These are phyloP conservation scores for Podargus strigoides DNA, from an alignment of 2,797 vertebrate genomes.

Conservation along the genomic window DNA sequence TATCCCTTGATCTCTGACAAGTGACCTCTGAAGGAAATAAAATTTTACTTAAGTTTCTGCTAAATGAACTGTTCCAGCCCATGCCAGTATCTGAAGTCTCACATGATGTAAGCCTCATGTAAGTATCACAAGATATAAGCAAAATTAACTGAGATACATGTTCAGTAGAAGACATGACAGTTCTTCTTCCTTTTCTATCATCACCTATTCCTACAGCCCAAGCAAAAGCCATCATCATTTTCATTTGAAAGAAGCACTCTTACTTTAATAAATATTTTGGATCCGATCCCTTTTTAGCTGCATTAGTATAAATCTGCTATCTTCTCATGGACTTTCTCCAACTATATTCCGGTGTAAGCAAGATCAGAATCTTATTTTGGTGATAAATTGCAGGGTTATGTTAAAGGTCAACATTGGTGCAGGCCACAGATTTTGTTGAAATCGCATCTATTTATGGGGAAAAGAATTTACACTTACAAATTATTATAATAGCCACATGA, in stretches of 20 bases:
- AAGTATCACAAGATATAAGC: neutral
- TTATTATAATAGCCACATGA: neutral
- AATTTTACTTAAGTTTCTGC: neutral
- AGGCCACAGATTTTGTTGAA: neutral
- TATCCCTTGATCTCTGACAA: neutral
- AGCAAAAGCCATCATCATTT: neutral
- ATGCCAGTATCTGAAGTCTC: neutral
- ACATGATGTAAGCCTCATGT: neutral
- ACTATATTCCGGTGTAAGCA: neutral
- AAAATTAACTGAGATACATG: neutral
- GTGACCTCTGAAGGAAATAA: neutral
- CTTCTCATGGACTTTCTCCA: neutral
- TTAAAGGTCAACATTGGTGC: neutral
- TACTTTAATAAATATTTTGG: neutral
- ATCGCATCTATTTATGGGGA: neutral
- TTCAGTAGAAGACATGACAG: neutral
- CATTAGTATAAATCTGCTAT: neutral
- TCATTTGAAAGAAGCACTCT: neutral
- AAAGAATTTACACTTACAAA: neutral
- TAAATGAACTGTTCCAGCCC: neutral
- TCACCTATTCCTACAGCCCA: neutral
- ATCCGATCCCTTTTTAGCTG: neutral
- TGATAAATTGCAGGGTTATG: neutral
- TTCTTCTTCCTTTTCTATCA: neutral
- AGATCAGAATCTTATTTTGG: neutral